Evolutionary conservation across 2,113 vertebrate species (phyloP).

Genomic region (Charina bottae): DNA sequence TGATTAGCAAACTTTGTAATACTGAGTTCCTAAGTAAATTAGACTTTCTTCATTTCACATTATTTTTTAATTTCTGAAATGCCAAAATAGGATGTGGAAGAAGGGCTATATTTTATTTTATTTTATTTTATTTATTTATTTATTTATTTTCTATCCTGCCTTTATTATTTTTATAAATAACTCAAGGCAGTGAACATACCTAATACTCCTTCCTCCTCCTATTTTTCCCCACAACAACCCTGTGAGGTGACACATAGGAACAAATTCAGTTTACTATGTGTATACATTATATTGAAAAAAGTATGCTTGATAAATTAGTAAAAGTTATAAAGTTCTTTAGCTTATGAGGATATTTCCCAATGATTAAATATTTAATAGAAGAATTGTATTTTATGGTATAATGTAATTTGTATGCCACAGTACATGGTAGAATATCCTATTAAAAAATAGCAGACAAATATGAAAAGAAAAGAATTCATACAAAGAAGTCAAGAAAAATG

Average conservation of each 20-base stretch:
- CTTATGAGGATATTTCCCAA: neutral
- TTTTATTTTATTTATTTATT: too few relatives aligned
- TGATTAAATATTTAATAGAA: neutral
- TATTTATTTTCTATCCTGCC: too few relatives aligned
- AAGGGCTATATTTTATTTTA: too few relatives aligned
- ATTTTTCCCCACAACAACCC: too few relatives aligned
- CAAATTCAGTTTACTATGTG: neutral
- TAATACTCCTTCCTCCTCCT: too few relatives aligned
- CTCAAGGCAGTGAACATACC: too few relatives aligned
- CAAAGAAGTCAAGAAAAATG: neutral
- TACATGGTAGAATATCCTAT: neutral
- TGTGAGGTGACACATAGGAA: too few relatives aligned
- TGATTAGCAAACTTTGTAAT: conserved; percentile 2
- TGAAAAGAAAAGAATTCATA: neutral
- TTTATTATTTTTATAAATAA: too few relatives aligned
- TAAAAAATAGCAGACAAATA: neutral
- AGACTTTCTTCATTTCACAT: neutral
- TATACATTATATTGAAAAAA: neutral
- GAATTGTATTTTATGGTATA: neutral
- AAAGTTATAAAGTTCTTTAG: neutral
- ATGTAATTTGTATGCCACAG: neutral
- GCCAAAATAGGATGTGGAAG: too few relatives aligned
- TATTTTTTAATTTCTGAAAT: too few relatives aligned
- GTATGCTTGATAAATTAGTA: neutral
- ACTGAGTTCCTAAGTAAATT: neutral